These are phyloP conservation scores for Platyrinchus mystaceus DNA, from an alignment of 2,797 vertebrate genomes.

Conservation along the genomic window DNA sequence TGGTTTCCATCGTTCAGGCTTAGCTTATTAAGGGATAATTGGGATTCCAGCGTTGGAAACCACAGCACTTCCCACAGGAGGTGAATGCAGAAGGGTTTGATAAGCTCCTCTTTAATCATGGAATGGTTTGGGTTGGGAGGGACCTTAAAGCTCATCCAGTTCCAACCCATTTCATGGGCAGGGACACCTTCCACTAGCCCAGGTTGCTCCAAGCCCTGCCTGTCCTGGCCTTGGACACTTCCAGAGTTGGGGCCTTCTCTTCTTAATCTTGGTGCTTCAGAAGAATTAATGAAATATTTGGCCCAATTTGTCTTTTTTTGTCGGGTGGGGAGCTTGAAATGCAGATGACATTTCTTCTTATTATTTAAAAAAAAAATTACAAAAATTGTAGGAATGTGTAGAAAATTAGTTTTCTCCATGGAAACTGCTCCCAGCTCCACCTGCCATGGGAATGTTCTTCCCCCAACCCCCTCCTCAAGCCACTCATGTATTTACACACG, in stretches of 20 bases:
- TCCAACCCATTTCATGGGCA: not conserved
- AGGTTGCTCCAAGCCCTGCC: not conserved
- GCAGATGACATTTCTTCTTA: not conserved
- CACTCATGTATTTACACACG: not conserved
- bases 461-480: not conserved
- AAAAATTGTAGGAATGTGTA: fast-evolving
- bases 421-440: not conserved
- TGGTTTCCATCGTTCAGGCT: not conserved
- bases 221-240: not conserved
- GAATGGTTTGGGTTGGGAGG: not conserved
- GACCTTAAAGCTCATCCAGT: not conserved
- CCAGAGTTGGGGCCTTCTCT: not conserved
- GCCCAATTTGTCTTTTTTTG: not conserved
- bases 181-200: not conserved
- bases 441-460: not conserved
- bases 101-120: not conserved
- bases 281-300: not conserved
- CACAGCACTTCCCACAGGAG: fast-evolving
- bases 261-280: not conserved
- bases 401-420: not conserved
- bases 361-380: too few relatives aligned
- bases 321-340: not conserved
- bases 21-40: too few relatives aligned
- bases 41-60: not conserved
- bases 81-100: not conserved